phyloP scores from a whole-genome alignment of 2,113 vertebrate genomes.

The Terrapene triunguis region DNA sequence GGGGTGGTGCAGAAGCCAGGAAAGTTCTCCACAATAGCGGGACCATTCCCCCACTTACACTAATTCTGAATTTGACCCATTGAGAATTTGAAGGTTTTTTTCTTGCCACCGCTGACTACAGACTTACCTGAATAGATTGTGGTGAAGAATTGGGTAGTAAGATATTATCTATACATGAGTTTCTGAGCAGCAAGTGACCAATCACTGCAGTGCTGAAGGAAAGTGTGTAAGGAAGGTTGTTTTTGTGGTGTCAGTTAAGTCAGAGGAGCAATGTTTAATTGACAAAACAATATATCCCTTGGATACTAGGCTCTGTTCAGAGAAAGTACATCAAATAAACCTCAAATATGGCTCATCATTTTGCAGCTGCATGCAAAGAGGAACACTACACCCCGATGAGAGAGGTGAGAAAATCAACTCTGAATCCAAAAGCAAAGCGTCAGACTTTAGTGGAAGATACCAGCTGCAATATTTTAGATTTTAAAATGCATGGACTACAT shows the following conservation, averaged over 20 bases:
- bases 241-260: background rate
- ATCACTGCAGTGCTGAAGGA: background rate
- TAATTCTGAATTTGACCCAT: background rate
- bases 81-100: background rate
- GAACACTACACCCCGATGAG: background rate
- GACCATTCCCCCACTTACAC: too few relatives aligned
- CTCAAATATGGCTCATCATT: background rate
- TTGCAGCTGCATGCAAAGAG: background rate
- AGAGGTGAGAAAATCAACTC: background rate
- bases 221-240: background rate
- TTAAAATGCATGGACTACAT: background rate
- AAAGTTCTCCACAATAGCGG: too few relatives aligned
- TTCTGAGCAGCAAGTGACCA: background rate
- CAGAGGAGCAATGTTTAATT: constrained; percentile 14
- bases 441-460: background rate
- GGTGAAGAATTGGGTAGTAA: constrained; percentile 23
- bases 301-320: background rate
- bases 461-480: background rate
- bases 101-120: background rate
- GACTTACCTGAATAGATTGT: constrained; percentile 1
- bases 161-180: background rate
- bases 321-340: constrained; percentile 48
- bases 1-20: too few relatives aligned
- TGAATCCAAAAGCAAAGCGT: background rate
- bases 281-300: constrained; percentile 48